Evolutionary conservation across 35 echinoderm and acorn worm genomes (phyloP), one percentile per base, ranked within the genome.

Genomic region (Lytechinus variegatus): DNA sequence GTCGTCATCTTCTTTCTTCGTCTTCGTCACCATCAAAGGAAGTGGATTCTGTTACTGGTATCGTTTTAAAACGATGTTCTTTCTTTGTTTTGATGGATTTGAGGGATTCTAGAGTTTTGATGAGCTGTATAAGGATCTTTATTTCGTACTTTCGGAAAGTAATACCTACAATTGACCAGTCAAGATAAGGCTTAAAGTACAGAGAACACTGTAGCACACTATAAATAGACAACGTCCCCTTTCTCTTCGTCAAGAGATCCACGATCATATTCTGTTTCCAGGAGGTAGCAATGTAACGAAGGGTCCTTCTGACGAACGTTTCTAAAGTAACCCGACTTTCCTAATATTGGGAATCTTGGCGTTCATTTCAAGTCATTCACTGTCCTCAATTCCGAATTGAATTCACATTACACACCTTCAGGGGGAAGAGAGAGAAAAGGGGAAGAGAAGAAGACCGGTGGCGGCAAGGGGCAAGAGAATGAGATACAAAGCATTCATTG

Each of bases 361-460:
- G 66, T 79, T 79, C 66, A 79, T 79, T 79, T 79, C 66, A 16
- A 79, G 66, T 79, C 66, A 79, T 79, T 79, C 66, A 24, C 19
- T 79, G 66, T 79, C 66, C 66, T 24, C 19, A 24, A 79, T 79
- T 79, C 66, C 66, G 66, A 79, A 79, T 79, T 79, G 66, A 79
- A 79, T 79, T 79, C 66, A n/a, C 66, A 79, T 79, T 79, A 79
- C 66, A 79, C 66, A 79, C 66, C 66, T 79, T 24, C 16, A 79
- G 6, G 16, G 66, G n/a, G n/a, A 11, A 79, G 66, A 79, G 16
- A 79, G 16, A 8, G 14, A 14, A 79, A n/a, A 79, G n/a, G 24
- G 16, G 7, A 79, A 79, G 66, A 79, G 19, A 19, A 79, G n/a
- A 79, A 79, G 21, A 79, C 16, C 19, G 66, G 21, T 24, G 66